A percentile compares a stretch with the other conserved stretches of the same genome.
phyloP scores from a whole-genome alignment of 1,140 invertebrate species.

The Parapsyche elsis region DNA sequence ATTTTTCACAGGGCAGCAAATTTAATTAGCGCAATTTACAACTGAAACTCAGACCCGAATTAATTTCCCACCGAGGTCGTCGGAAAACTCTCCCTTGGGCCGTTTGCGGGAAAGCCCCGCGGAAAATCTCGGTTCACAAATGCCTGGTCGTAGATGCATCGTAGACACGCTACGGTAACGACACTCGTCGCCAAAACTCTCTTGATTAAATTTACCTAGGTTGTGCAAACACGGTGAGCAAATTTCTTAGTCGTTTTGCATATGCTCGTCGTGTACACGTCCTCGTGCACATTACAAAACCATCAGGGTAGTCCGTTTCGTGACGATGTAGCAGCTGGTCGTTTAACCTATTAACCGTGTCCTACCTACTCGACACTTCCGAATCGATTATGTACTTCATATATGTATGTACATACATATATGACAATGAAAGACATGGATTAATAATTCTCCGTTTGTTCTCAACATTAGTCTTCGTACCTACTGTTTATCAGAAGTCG shows the following conservation, averaged over 20 bases:
- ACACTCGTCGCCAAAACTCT: background rate
- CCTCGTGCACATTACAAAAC: no score
- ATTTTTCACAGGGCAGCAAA: constrained; percentile 30
- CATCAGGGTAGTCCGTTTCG: background rate
- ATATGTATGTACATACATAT: no score
- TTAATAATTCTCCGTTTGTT: no score
- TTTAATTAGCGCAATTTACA: constrained; percentile 38
- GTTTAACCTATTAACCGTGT: background rate
- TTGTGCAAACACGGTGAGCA: background rate
- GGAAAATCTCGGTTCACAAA: background rate
- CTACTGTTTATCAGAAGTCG: no score
- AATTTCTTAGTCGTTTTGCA: no score
- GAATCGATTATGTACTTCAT: background rate
- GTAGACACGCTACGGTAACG: background rate
- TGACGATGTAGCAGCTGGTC: background rate
- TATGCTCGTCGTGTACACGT: no score
- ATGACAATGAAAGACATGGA: no score
- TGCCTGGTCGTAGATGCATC: background rate
- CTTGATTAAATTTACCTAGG: background rate
- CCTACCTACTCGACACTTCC: background rate
- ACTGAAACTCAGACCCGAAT: constrained; percentile 18
- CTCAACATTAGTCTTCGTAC: no score
- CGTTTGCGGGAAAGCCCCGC: background rate
- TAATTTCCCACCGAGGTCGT: constrained; percentile 14
- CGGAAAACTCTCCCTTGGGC: constrained; percentile 14